These are phyloP conservation scores for Eurytoma adleriae DNA, from an alignment of 2,888 invertebrate genomes.

Conservation along the genomic window DNA sequence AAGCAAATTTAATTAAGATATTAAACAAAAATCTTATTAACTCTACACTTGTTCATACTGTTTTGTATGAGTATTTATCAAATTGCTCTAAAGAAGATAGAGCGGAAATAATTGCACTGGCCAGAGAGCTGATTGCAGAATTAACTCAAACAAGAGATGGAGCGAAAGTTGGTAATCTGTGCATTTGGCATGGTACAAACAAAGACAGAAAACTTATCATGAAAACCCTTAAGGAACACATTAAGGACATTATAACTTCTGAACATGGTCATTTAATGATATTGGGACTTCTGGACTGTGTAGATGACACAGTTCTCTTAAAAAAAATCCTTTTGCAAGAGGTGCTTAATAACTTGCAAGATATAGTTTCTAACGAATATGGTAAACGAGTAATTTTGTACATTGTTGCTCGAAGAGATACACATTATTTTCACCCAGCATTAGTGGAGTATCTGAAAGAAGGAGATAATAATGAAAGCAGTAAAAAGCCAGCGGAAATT, in stretches of 20 bases:
- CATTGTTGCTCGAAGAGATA: constrained; percentile 89
- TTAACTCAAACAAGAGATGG: constrained; percentile 89
- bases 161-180: constrained; percentile 86
- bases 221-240: constrained; percentile 91
- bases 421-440: constrained; percentile 88
- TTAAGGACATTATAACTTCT: constrained; percentile 87
- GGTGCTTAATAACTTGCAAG: constrained; percentile 82
- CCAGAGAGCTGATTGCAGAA: constrained; percentile 75
- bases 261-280: constrained; percentile 92
- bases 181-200: constrained; percentile 91
- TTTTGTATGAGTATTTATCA: constrained; percentile 88
- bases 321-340: constrained; percentile 88
- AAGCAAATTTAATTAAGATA: constrained; percentile 84
- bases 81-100: constrained; percentile 84
- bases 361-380: constrained; percentile 86
- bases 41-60: constrained; percentile 85
- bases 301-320: constrained; percentile 95
- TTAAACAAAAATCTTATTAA: constrained; percentile 86
- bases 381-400: constrained; percentile 93
- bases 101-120: constrained; percentile 82
- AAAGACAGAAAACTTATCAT: constrained; percentile 90
- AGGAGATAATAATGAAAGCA: constrained; percentile 84
- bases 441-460: constrained; percentile 85
- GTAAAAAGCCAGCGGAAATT: constrained; percentile 83
- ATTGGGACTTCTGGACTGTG: constrained; percentile 89